Evolutionary conservation across 2,888 invertebrate species (phyloP).

Genomic region (Pimpla rufipes): DNA sequence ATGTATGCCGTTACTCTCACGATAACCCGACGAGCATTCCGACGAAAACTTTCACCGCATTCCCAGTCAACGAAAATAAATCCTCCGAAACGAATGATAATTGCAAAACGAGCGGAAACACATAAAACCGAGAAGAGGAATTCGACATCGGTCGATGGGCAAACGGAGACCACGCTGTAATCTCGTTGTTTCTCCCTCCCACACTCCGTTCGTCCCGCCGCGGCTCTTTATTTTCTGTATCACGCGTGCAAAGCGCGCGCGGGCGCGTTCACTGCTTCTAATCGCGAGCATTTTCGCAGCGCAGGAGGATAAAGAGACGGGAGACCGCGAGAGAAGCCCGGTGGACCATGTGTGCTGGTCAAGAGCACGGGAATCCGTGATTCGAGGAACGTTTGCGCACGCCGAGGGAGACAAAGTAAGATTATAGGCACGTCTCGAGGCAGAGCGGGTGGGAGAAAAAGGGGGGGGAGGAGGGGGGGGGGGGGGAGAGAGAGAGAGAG

Average conservation of each 20-base stretch:
- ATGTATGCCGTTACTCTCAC: background rate
- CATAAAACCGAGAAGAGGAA: background rate
- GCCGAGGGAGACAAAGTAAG: background rate
- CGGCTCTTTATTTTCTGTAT: slow-evolving; percentile 58
- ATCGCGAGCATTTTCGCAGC: slow-evolving; percentile 19
- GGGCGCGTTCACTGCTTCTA: slow-evolving; percentile 47
- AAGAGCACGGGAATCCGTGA: background rate
- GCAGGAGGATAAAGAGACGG: slow-evolving; percentile 28
- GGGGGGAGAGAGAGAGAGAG: slow-evolving; percentile 28
- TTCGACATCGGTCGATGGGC: too few relatives aligned
- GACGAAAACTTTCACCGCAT: background rate
- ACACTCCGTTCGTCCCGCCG: slow-evolving; percentile 34
- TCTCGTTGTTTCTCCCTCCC: slow-evolving; percentile 10
- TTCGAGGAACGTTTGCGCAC: slow-evolving; percentile 3
- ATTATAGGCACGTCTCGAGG: too few relatives aligned
- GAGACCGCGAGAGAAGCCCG: background rate
- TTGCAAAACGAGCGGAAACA: background rate
- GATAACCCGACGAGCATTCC: background rate
- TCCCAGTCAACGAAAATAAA: background rate
- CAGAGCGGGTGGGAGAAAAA: slow-evolving; percentile 14
- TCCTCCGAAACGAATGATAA: too few relatives aligned
- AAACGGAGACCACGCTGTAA: slow-evolving; percentile 10
- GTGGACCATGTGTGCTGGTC: background rate
- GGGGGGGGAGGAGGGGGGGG: background rate
- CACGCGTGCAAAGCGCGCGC: slow-evolving; percentile 50